Evolutionary conservation across 2,888 invertebrate genomes (phyloP).

Genomic region (Drosophila formosana): DNA sequence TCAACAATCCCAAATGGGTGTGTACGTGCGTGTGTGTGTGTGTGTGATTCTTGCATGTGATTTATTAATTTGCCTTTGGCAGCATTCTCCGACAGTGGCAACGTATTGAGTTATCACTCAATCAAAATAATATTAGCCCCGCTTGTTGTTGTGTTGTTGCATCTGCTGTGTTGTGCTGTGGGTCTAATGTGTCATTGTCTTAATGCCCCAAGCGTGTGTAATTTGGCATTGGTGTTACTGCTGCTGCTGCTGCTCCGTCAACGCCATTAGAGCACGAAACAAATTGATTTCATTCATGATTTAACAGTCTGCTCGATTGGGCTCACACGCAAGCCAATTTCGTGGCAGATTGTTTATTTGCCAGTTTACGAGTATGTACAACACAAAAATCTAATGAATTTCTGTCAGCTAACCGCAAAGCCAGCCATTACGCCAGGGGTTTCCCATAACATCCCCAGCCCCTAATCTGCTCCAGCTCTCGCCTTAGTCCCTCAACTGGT

Average conservation of each 20-base stretch:
- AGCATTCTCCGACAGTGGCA: conserved; percentile 23
- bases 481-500: background rate
- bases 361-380: conserved; percentile 41
- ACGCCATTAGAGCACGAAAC: conserved; percentile 51
- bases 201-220: conserved; percentile 51
- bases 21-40: background rate
- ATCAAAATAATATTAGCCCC: conserved; percentile 62
- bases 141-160: conserved; percentile 17
- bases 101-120: conserved; percentile 78
- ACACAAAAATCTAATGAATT: conserved; percentile 53
- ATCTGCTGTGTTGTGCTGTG: background rate
- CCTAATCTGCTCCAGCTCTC: background rate
- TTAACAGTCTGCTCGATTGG: conserved; percentile 65
- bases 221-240: conserved; percentile 38
- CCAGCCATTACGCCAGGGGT: conserved; percentile 2
- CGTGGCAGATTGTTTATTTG: conserved; percentile 58
- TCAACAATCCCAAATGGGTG: conserved; percentile 12
- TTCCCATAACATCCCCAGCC: background rate
- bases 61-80: conserved; percentile 58
- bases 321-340: conserved; percentile 72
- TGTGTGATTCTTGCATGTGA: conserved; percentile 40
- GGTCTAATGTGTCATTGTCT: conserved; percentile 69
- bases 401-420: conserved; percentile 50
- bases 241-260: conserved; percentile 29
- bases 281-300: conserved; percentile 77